These are phyloP conservation scores for Oppia nitens DNA, from an alignment of 1,140 invertebrate species.

Conservation along the genomic window DNA sequence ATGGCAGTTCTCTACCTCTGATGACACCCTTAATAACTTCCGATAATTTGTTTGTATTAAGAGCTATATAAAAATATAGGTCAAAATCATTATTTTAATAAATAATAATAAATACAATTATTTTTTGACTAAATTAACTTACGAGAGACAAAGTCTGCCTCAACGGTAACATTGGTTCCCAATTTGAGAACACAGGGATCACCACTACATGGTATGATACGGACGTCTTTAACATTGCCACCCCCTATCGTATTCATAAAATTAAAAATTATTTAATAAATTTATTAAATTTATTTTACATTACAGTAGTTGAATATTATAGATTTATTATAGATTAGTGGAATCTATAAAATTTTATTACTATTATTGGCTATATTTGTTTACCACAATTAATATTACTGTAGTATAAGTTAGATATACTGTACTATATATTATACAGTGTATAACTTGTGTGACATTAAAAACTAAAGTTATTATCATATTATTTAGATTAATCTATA, in stretches of 20 bases:
- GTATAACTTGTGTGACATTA: no score
- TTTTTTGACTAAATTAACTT: conserved; percentile 5
- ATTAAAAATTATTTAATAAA: no score
- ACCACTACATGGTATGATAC: conserved; percentile 11
- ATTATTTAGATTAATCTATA: no score
- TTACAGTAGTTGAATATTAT: no score
- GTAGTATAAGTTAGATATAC: no score
- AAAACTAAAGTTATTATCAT: no score
- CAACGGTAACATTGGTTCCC: conserved; percentile 19
- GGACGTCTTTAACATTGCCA: conserved; percentile 18
- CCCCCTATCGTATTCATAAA: not conserved
- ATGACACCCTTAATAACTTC: conserved; percentile 18
- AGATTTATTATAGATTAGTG: no score
- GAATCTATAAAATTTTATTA: no score
- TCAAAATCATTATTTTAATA: not conserved
- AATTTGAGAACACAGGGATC: conserved; percentile 18
- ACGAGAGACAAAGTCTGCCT: conserved; percentile 19
- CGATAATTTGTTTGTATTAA: conserved; percentile 10
- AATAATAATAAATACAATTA: not conserved
- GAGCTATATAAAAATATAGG: not conserved
- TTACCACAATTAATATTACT: no score
- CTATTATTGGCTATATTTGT: no score
- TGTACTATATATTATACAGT: no score
- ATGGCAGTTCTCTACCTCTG: conserved; percentile 15
- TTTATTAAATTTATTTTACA: no score